phyloP scores from a whole-genome alignment of 1,140 invertebrate species.

The Cecropterus lyciades region DNA sequence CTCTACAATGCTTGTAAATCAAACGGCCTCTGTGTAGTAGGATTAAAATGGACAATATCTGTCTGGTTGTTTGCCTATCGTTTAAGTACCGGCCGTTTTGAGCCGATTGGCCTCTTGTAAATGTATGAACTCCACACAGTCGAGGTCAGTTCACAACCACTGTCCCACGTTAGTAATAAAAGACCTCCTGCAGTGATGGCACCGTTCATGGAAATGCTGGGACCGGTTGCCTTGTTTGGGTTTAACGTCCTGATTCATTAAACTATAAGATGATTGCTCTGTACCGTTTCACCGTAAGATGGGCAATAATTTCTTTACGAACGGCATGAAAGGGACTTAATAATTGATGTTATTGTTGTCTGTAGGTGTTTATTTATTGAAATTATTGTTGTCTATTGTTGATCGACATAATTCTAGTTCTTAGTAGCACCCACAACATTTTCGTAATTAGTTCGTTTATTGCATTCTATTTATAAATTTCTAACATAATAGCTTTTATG shows the following conservation, averaged over 20 bases:
- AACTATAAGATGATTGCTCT: conserved; percentile 51
- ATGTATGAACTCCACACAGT: conserved; percentile 9
- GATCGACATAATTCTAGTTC: no score
- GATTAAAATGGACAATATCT: background rate
- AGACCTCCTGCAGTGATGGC: conserved; percentile 56
- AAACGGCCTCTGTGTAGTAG: background rate
- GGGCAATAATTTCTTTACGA: conserved; percentile 35
- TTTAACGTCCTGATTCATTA: conserved; percentile 64
- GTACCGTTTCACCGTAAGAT: conserved; percentile 45
- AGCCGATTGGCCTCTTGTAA: conserved; percentile 1
- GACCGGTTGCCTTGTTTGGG: conserved; percentile 47
- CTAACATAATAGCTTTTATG: no score
- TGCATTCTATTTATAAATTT: no score
- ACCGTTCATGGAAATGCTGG: conserved; percentile 54
- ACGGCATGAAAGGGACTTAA: conserved; percentile 13
- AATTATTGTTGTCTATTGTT: no score
- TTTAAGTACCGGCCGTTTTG: background rate
- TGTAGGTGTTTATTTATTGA: no score
- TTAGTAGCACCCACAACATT: no score
- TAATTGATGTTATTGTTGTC: background rate
- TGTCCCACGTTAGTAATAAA: conserved; percentile 57
- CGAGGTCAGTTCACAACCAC: conserved; percentile 40
- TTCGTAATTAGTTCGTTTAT: no score
- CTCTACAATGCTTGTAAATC: background rate
- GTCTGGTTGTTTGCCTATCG: no score